Base-by-base conservation (phyloP, 2,888 invertebrate species). In the Ophion slaviceki region DNA sequence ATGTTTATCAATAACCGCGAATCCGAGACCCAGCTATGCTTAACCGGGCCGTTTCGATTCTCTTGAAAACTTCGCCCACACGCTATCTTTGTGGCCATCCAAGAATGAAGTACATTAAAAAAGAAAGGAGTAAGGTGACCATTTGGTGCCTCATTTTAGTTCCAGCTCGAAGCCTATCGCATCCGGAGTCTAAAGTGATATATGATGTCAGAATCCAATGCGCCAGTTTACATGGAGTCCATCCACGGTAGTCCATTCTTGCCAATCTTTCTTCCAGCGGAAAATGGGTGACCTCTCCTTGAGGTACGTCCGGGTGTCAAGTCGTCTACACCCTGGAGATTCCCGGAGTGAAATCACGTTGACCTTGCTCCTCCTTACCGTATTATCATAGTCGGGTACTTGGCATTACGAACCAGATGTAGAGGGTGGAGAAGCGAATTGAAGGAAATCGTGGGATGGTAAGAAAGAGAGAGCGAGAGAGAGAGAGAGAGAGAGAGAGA, bases 301-400 rank as follows among this genome's bases (percentile, higher is more conserved):
- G 24, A 61, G 7, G 61, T 61, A 7, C n/a, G 3, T 53, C 20
- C 8, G 2, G n/a, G 20, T 66, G 32, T 32, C n/a, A 14, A 76
- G 40, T 74, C 28, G 47, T 64, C n/a, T 8, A 24, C 32, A 14
- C 11, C 20, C 24, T n/a, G 61, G 11, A 28, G 59, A 80, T 72
- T 67, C 74, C 67, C 0, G 24, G 17, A 20, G 62, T 24, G 45
- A 53, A 72, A 61, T 72, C 11, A 10, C 40, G 11, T 28, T 71
- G 80, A 80, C 76, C 77, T 74, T 80, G 67, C 40, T 64, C 20
- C 88, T 88, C 86, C 88, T 89, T 87, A 84, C 76, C 83, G 77
- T 80, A 89, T 90, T 90, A 89, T 89, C 88, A 84, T 86, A 87
- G 89, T 87, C 89, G 90, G 89, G 88, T 89, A 90, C 90, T 91